Evolutionary conservation across 2,113 vertebrate genomes (phyloP).

Genomic region (Xenopus tropicalis): UCB_Xtro_10.0 CM004443.2:81290001-81290500

Average conservation of each 20-base stretch:
- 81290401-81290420: constrained; percentile 50
- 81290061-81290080: constrained; percentile 94
- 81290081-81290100: constrained; percentile 96
- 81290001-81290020: no score
- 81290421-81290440: constrained; percentile 44
- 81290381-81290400: constrained; percentile 37
- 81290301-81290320: constrained; percentile 47
- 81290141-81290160: constrained; percentile 88
- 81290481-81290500: constrained; percentile 27
- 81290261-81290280: constrained; percentile 65
- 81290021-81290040: constrained; percentile 80
- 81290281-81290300: constrained; percentile 40
- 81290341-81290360: constrained; percentile 53
- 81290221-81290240: constrained; percentile 49
- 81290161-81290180: constrained; percentile 70
- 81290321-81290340: constrained; percentile 57
- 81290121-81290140: constrained; percentile 97
- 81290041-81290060: constrained; percentile 92
- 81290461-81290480: constrained; percentile 30
- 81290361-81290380: constrained; percentile 43
- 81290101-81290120: constrained; percentile 99
- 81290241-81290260: constrained; percentile 45
- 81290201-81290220: constrained; percentile 65
- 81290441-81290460: constrained; percentile 43
- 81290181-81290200: constrained; percentile 78